phyloP scores from a whole-genome alignment of 2,888 invertebrate genomes.

The Dorcus hopei region DNA sequence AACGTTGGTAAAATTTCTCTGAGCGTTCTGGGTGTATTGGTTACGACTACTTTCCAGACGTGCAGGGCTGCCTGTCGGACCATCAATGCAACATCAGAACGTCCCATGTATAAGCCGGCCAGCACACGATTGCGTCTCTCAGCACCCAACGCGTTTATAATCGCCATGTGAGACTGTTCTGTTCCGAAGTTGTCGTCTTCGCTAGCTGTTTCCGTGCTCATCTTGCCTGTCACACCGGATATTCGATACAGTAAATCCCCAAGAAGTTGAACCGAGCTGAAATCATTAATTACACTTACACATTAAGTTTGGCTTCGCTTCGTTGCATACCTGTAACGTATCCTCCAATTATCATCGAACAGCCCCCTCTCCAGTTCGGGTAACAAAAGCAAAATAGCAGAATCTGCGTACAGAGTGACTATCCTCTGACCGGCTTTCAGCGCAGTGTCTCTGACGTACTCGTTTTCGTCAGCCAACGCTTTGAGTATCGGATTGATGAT shows the following conservation, averaged over 20 bases:
- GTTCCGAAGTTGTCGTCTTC: constrained; percentile 99
- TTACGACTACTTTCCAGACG: constrained; percentile 99
- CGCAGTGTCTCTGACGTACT: constrained; percentile 97
- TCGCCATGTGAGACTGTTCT: constrained; percentile 89
- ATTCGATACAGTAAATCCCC: constrained; percentile 95
- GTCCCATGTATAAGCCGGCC: constrained; percentile 94
- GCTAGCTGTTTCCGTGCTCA: constrained; percentile 96
- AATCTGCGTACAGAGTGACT: constrained; percentile 93
- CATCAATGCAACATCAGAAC: constrained; percentile 95
- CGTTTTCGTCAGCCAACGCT: constrained; percentile 97
- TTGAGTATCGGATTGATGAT: constrained; percentile 96
- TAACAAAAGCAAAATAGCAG: constrained; percentile 85
- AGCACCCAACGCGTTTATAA: constrained; percentile 81
- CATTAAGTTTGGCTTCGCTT: background rate
- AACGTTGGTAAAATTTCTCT: constrained; percentile 94
- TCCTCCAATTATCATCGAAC: constrained; percentile 99
- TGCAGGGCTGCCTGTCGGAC: constrained; percentile 97
- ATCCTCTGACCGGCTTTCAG: constrained; percentile 95
- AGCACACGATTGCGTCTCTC: constrained; percentile 90
- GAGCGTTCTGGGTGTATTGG: constrained; percentile 94
- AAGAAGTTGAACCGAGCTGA: constrained; percentile 87
- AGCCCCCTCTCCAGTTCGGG: constrained; percentile 92
- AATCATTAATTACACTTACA: constrained; percentile 24
- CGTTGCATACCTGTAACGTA: constrained; percentile 60
- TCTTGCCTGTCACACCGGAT: constrained; percentile 97